These are phyloP conservation scores for Drosophila parabipectinata DNA, from an alignment of 1,140 invertebrate genomes.

Conservation along the genomic window DNA sequence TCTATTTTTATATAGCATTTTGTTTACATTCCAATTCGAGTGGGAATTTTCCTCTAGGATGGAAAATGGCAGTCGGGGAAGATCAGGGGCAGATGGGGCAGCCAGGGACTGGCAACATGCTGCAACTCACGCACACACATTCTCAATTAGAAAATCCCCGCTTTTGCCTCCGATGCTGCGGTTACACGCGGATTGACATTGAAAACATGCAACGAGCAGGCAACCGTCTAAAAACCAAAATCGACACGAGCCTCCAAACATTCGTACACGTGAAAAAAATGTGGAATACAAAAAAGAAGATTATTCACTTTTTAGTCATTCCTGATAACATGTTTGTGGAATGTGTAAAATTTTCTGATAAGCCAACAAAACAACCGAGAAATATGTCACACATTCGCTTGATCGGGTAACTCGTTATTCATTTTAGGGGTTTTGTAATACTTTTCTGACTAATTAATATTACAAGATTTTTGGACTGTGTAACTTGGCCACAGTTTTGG, in stretches of 20 bases:
- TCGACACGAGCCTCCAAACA: constrained; percentile 15
- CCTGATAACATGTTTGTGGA: background rate
- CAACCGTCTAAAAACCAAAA: constrained; percentile 17
- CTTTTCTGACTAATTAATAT: background rate
- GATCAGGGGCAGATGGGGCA: constrained; percentile 1
- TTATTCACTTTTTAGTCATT: constrained; percentile 1
- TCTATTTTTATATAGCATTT: constrained; percentile 62
- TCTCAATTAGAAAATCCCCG: constrained; percentile 43
- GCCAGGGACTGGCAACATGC: background rate
- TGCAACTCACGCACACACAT: constrained; percentile 16
- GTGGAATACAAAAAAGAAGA: background rate
- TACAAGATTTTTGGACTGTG: constrained; percentile 20
- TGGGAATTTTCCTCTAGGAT: constrained; percentile 60
- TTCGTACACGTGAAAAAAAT: constrained; percentile 16
- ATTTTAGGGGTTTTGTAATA: background rate
- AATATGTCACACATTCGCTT: background rate
- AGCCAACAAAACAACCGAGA: background rate
- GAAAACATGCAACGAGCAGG: constrained; percentile 33
- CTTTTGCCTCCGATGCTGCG: constrained; percentile 33
- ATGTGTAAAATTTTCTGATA: background rate
- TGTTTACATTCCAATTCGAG: constrained; percentile 68
- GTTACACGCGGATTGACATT: constrained; percentile 53
- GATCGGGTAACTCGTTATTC: too few species aligned
- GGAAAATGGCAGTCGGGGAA: background rate
- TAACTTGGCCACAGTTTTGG: constrained; percentile 6